Evolutionary conservation across 37 sponge, comb jelly and placozoan genomes (phyloP), one percentile per base, ranked within the genome.

Genomic region (Cliona cf. orientalis): DNA sequence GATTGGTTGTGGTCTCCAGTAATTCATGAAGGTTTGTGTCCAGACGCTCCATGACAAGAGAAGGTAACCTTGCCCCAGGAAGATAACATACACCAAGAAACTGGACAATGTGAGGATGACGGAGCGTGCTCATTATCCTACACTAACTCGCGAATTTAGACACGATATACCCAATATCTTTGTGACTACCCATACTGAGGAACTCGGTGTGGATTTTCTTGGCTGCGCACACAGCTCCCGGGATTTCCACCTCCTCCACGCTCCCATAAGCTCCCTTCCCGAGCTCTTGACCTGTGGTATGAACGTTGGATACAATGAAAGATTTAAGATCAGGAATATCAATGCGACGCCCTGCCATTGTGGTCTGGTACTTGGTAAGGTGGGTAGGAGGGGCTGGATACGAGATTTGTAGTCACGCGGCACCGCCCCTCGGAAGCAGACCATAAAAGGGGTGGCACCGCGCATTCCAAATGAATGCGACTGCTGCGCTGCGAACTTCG

Each of bases 31-130:
- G 77, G 45, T 67, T 69, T 5, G 28, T 26, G 58, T 59, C 61
- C 23, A 84, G 76, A 26, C 28, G 69, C 60, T 84, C 84, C 84
- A 84, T 84, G 6, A 84, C 66, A 2, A 84, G 84, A 58, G 53
- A 38, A 21, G 84, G 84, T n/a, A n/a, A n/a, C n/a, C n/a, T n/a
- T 6, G 32, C 68, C 68, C 12, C 40, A 6, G 45, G 14, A 6
- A 46, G 45, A 19, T 44, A 71, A 23, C 35, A 42, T 42, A 81
- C 56, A n/a, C 76, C 81, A 26, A 87, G 76, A 34, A 87, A 87
- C 83, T 87, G 80, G 28, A 87, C 88, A 55, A 87, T 45, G 76
- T 87, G 83, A 0, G 88, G 88, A 34, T 87, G 82, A 5, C 88
- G 74, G 5, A 87, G 63, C 25, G 11, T 25, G 21, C 82, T 80